Conservation (phyloP, 2,797 vertebrate genomes). For the Netta rufina region DNA sequence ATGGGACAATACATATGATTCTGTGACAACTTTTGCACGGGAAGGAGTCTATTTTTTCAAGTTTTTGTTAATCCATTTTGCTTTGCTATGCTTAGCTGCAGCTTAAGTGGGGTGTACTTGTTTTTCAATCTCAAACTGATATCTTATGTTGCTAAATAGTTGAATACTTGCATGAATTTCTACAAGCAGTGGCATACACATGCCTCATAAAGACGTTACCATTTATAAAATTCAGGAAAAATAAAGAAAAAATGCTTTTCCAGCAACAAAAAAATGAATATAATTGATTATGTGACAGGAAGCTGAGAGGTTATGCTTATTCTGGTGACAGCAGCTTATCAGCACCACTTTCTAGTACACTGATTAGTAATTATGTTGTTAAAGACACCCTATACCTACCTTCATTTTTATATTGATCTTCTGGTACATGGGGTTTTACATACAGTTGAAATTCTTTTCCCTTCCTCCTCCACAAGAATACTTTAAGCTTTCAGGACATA, state of each 20-base stretch:
- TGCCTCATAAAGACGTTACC: neutral
- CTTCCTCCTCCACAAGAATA: slow-evolving; percentile 19
- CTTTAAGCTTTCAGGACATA: slow-evolving; percentile 23
- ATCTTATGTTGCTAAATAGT: neutral
- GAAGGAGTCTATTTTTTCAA: neutral
- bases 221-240: neutral
- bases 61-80: neutral
- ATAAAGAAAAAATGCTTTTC: neutral
- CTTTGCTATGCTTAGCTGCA: neutral
- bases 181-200: neutral
- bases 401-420: slow-evolving; percentile 7
- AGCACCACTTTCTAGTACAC: neutral
- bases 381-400: slow-evolving; percentile 20
- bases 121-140: neutral
- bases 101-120: neutral
- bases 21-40: neutral
- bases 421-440: neutral
- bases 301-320: neutral
- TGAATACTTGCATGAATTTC: neutral
- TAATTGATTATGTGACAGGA: neutral
- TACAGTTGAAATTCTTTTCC: neutral
- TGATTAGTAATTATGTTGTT: slow-evolving; percentile 20
- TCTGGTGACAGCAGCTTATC: slow-evolving; percentile 23
- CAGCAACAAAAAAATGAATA: neutral
- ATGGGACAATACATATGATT: neutral